Evolutionary conservation across 2,113 vertebrate genomes (phyloP).

Genomic region (Varanus komodoensis): DNA sequence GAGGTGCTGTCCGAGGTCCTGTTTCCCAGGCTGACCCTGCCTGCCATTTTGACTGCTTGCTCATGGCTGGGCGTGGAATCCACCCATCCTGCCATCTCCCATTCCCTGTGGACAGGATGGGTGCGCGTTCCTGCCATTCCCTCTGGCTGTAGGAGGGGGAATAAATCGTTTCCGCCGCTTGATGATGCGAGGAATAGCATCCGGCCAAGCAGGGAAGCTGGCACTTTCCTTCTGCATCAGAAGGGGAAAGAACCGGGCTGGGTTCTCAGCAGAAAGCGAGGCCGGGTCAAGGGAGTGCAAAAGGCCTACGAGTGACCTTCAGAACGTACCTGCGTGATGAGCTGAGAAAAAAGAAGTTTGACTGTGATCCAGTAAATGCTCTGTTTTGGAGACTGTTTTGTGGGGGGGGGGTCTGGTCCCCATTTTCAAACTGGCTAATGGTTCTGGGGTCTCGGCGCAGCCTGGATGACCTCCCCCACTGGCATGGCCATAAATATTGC

Average conservation of each 20-base stretch:
- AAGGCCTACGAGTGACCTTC: too few species aligned
- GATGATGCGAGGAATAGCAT: neutral
- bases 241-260: neutral
- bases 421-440: neutral
- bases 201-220: neutral
- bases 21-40: neutral
- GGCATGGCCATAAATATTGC: too few species aligned
- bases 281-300: too few species aligned
- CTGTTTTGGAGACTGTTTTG: neutral
- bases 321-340: neutral
- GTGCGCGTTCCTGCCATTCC: neutral
- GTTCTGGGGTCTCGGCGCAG: neutral
- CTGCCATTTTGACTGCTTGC: neutral
- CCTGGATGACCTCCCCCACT: too few species aligned
- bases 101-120: neutral
- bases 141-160: neutral
- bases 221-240: neutral
- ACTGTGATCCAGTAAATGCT: neutral
- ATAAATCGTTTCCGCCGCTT: neutral
- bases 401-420: neutral
- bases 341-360: neutral
- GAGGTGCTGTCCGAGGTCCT: constrained; percentile 7
- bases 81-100: too few species aligned
- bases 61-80: too few species aligned
- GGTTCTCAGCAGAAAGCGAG: neutral